These are phyloP conservation scores for Mirounga angustirostris DNA, from an alignment of 2,113 vertebrate species.

Conservation along the genomic window DNA sequence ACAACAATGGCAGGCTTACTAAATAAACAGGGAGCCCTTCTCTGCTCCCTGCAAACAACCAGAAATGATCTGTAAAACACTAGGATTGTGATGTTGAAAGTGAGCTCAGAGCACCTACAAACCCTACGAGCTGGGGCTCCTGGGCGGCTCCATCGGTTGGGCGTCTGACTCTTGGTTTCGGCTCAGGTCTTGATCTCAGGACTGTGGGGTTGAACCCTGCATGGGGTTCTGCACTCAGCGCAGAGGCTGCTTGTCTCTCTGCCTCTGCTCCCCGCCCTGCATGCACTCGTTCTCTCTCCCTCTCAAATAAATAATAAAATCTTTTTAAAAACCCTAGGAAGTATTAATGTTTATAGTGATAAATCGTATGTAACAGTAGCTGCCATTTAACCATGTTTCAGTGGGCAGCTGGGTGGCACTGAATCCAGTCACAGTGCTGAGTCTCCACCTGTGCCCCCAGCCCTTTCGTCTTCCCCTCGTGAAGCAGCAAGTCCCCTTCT, in stretches of 20 bases:
- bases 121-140: not conserved
- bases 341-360: not conserved
- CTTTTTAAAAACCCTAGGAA: not conserved
- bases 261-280: no score
- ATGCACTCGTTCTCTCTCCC: no score
- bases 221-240: not conserved
- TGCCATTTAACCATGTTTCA: not conserved
- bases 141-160: not conserved
- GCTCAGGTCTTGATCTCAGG: not conserved
- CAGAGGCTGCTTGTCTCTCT: not conserved
- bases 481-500: not conserved
- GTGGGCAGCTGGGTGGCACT: not conserved
- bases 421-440: not conserved
- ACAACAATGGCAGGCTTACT: fast-evolving
- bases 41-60: not conserved
- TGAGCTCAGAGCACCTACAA: not conserved
- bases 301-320: not conserved
- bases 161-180: not conserved
- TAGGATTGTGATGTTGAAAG: not conserved
- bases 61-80: not conserved
- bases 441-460: not conserved
- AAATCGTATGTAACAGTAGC: not conserved
- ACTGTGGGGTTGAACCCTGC: not conserved
- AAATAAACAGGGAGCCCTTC: not conserved
- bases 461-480: not conserved